phyloP scores from a whole-genome alignment of 1,140 invertebrate genomes.

The Drosophila pseudoananassae region DNA sequence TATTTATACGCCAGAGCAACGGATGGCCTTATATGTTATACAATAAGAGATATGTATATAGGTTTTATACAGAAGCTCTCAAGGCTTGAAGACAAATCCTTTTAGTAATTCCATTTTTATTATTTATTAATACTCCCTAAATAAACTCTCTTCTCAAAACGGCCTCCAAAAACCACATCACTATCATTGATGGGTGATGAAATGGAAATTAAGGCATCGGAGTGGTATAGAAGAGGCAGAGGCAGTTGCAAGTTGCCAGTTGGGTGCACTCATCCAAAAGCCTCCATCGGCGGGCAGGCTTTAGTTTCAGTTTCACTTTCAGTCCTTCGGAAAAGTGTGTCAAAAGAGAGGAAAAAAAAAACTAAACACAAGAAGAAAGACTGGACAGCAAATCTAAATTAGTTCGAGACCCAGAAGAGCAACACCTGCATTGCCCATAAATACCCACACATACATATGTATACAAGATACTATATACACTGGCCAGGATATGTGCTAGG shows the following conservation, averaged over 20 bases:
- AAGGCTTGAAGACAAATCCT: too few relatives aligned
- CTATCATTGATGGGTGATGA: neutral
- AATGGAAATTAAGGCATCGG: neutral
- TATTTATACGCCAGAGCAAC: too few relatives aligned
- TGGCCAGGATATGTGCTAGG: neutral
- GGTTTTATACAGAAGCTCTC: too few relatives aligned
- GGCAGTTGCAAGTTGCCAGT: constrained; percentile 21
- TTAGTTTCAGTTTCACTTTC: constrained; percentile 44
- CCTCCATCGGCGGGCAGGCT: constrained; percentile 10
- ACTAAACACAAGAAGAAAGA: neutral
- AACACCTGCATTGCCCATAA: constrained; percentile 40
- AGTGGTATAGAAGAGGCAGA: neutral
- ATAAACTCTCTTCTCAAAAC: neutral
- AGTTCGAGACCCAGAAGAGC: constrained; percentile 21
- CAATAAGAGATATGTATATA: too few relatives aligned
- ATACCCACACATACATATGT: constrained; percentile 1
- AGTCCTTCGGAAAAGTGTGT: constrained; percentile 23
- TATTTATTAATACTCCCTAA: too few relatives aligned
- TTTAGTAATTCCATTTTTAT: too few relatives aligned
- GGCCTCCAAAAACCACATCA: neutral
- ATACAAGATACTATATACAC: neutral
- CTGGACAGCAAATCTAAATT: constrained; percentile 43
- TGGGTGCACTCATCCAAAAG: constrained; percentile 42
- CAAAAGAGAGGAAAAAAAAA: constrained; percentile 11
- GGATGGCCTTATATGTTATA: too few relatives aligned